Evolutionary conservation across 1,140 invertebrate genomes (phyloP).

Genomic region (Periplaneta americana): DNA sequence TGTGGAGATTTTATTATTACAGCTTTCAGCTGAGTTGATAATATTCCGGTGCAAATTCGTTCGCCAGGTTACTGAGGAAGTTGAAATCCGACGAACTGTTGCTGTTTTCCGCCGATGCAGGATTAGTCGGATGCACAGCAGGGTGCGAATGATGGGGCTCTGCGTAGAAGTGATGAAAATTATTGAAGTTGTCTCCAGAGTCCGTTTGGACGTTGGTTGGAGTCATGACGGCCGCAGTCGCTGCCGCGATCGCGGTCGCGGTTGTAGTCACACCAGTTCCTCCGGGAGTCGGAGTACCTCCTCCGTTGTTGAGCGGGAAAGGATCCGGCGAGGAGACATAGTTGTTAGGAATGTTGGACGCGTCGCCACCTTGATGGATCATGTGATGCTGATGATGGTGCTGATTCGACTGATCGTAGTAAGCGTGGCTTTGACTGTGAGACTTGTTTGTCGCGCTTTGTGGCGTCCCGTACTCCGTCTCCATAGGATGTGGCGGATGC

Average conservation of each 20-base stretch:
- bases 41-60: constrained; percentile 87
- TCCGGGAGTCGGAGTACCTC: background rate
- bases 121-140: constrained; percentile 23
- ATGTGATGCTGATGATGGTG: constrained; percentile 27
- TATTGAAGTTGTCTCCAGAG: background rate
- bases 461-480: background rate
- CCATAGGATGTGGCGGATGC: background rate
- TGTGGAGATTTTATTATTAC: background rate
- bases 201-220: constrained; percentile 50
- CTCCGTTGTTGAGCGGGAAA: constrained; percentile 30
- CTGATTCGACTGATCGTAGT: constrained; percentile 10
- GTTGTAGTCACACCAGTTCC: constrained; percentile 6
- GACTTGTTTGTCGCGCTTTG: background rate
- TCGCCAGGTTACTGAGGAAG: constrained; percentile 83
- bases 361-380: constrained; percentile 42
- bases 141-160: constrained; percentile 42
- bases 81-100: constrained; percentile 89
- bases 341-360: constrained; percentile 41
- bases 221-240: constrained; percentile 42
- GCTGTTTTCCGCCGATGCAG: constrained; percentile 61
- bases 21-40: constrained; percentile 67
- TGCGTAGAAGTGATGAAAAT: constrained; percentile 57
- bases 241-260: constrained; percentile 26
- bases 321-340: constrained; percentile 39
- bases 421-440: background rate